These are phyloP conservation scores for Corythoichthys haematopterus DNA, from an alignment of 2,113 vertebrate genomes.

Conservation along the genomic window DNA sequence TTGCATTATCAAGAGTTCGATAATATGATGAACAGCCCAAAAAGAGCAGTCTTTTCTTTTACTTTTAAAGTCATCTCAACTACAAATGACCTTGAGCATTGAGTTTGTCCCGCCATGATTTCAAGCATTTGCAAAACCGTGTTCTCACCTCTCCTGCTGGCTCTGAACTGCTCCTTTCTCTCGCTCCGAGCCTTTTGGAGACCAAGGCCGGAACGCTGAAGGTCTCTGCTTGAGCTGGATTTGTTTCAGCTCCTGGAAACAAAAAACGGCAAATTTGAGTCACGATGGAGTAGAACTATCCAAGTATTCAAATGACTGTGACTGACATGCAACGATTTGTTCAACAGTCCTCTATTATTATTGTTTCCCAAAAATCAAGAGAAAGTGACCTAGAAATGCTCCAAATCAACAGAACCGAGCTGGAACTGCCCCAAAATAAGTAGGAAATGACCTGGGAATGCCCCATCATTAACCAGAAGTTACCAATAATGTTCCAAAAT, in stretches of 20 bases:
- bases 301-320: conserved; percentile 18
- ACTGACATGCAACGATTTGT: conserved; percentile 11
- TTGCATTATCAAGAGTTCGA: neutral
- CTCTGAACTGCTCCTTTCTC: conserved; percentile 50
- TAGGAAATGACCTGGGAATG: no score
- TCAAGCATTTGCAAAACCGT: conserved; percentile 5
- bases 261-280: conserved; percentile 22
- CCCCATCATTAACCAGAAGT: no score
- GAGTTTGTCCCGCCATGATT: neutral
- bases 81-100: no score
- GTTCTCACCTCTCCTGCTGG: conserved; percentile 58
- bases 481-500: no score
- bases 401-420: no score
- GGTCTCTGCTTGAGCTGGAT: conserved; percentile 71
- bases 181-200: conserved; percentile 63
- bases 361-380: no score
- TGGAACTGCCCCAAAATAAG: no score
- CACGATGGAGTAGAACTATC: conserved; percentile 16
- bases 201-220: conserved; percentile 76
- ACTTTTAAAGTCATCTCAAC: no score
- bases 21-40: neutral
- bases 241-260: conserved; percentile 67
- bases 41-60: no score
- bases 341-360: neutral
- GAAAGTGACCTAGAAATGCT: no score